Evolutionary conservation across 2,113 vertebrate genomes (phyloP), one percentile per base, ranked within the genome.

Genomic region (Ophiodon elongatus): DNA sequence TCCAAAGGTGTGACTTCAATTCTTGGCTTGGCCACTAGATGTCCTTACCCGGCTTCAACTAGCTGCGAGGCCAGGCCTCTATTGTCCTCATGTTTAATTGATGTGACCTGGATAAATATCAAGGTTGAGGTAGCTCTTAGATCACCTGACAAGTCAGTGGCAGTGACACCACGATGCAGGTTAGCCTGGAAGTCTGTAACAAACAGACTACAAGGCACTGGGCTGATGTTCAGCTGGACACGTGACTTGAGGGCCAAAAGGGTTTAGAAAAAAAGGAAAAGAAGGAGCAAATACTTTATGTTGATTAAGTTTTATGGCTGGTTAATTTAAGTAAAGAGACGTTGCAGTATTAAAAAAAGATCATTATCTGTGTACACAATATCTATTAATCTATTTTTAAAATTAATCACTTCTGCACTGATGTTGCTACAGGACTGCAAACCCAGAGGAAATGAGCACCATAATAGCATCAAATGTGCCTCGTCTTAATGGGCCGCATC

Each of bases 301-400:
- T 84, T 78, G 45, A 89, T 86, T 85, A 52, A 57, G 56, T 85
- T 85, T 79, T 45, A 56, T 57, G 33, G 11, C 80, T 84, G 50
- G 25, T 43, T 47, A 43, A 41, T 65, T 84, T 82, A 63, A 59
- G 75, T 63, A 52, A 65, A 54, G 4, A 67, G 33, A 76, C 47
- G 74, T 37, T 50, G 62, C 11, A 66, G 43, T 21, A 59, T 67
- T 85, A 69, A 88, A 88, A 19, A 25, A 23, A 11, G 25, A 50
- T 47, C 65, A 88, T 84, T 82, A 88, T 91, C 82, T 82, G 69
- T 88, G 43, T 75, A 89, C 83, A 77, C 87, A 88, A 17, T 33
- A 33, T 43, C 77, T 81, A 73, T 87, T 91, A 86, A 90, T 93
- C 89, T 94, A 91, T 92, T 92, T 94, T 91, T 88, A 86, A 92